Conservation (phyloP, 2,888 invertebrate genomes). For the Hipparchia sbordonii region DNA sequence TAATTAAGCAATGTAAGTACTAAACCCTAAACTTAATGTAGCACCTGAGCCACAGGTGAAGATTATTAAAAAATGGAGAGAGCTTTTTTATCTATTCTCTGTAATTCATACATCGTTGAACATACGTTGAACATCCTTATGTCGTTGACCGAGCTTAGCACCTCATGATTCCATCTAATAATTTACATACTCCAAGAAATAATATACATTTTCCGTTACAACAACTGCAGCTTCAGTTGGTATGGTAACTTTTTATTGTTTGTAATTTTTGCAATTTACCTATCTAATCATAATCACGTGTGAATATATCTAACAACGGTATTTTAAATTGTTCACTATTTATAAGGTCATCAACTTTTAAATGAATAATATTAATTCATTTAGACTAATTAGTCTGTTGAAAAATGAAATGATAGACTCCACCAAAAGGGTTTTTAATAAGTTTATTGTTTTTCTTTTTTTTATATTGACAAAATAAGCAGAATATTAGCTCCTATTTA, state of each 20-base stretch:
- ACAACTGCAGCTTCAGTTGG: neutral
- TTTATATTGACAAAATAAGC: no score
- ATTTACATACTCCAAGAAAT: constrained; percentile 4
- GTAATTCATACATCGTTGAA: neutral
- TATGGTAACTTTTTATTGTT: constrained; percentile 5
- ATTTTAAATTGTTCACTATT: neutral
- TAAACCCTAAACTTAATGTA: no score
- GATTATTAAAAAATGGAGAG: neutral
- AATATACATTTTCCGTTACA: constrained; percentile 1
- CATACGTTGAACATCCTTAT: neutral
- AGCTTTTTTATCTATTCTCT: neutral
- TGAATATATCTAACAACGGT: neutral
- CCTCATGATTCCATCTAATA: neutral
- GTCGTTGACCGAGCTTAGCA: neutral
- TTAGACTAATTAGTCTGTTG: no score
- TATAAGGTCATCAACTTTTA: neutral
- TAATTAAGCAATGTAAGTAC: no score
- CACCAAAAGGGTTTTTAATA: no score
- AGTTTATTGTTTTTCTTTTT: no score
- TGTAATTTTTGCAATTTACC: neutral
- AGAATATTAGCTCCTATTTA: no score
- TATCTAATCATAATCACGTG: neutral
- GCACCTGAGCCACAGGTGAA: no score
- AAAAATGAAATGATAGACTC: no score
- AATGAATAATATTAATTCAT: no score